Evolutionary conservation across 2,888 invertebrate genomes (phyloP).

Genomic region (Pristionchus maxplancki): DNA sequence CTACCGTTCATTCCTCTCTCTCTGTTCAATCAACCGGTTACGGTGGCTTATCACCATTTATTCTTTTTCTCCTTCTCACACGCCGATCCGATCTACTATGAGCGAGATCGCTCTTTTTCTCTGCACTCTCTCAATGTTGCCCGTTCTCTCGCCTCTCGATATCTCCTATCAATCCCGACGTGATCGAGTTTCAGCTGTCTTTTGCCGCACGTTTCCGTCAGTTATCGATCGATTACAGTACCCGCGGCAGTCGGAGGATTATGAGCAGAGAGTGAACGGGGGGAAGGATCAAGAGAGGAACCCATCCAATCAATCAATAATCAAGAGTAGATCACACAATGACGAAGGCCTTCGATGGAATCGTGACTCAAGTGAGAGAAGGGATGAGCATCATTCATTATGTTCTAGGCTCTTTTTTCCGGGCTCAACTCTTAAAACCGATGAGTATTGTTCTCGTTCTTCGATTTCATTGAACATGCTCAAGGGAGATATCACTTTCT

Average conservation of each 20-base stretch:
- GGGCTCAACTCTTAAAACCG: not conserved
- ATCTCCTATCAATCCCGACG: constrained; percentile 19
- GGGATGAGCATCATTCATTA: not conserved
- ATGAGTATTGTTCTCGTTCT: not conserved
- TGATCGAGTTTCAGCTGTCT: constrained; percentile 40
- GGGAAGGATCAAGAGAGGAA: constrained; percentile 29
- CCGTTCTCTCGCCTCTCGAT: not conserved
- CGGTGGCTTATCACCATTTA: constrained; percentile 49
- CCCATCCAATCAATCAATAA: constrained; percentile 43
- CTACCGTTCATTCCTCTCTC: constrained; percentile 30
- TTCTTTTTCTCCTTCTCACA: constrained; percentile 33
- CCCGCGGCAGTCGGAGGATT: constrained; percentile 26
- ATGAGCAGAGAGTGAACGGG: constrained; percentile 44
- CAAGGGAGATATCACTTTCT: constrained; percentile 8
- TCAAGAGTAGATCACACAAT: constrained; percentile 43
- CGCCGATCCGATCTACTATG: constrained; percentile 22
- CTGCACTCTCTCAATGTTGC: not conserved
- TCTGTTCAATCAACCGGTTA: constrained; percentile 47
- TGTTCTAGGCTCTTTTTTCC: not conserved
- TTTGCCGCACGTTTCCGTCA: not conserved
- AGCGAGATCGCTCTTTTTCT: not conserved
- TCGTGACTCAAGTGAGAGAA: constrained; percentile 29
- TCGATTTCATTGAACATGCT: not conserved
- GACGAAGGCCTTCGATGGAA: constrained; percentile 49
- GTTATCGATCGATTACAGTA: constrained; percentile 45